These are phyloP conservation scores for Actinia equina DNA, from an alignment of 64 coral and sea anemone species.

Conservation along the genomic window DNA sequence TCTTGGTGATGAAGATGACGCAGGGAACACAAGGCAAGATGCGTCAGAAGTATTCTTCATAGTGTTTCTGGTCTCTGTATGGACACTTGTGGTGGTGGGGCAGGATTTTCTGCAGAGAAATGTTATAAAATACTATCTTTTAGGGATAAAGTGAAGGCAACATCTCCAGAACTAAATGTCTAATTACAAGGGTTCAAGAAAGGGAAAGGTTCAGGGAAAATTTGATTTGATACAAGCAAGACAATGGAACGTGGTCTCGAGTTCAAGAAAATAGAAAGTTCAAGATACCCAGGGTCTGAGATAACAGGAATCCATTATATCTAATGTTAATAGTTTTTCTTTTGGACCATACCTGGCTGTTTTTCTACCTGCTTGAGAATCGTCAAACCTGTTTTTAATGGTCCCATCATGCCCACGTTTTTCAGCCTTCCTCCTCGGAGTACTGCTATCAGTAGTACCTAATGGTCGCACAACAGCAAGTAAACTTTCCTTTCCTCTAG, in stretches of 20 bases:
- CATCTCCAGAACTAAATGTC: no score
- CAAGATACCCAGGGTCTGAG: no score
- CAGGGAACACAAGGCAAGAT: not conserved
- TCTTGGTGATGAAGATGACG: not conserved
- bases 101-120: not conserved
- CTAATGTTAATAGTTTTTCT: not conserved
- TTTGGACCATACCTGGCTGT: not conserved
- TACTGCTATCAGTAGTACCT: not conserved
- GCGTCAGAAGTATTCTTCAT: not conserved
- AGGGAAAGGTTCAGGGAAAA: no score
- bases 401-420: constrained; percentile 6
- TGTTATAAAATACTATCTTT: not conserved
- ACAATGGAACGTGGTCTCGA: not conserved
- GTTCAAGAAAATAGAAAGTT: not conserved
- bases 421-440: not conserved
- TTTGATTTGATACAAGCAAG: no score
- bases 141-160: not conserved
- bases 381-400: not conserved
- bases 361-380: not conserved
- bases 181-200: no score
- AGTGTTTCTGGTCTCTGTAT: not conserved
- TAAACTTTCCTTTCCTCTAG: constrained; percentile 34
- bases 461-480: not conserved
- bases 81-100: not conserved
- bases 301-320: no score